These are phyloP conservation scores for Chiloscyllium punctatum DNA, from an alignment of 2,797 vertebrate species.

Conservation along the genomic window DNA sequence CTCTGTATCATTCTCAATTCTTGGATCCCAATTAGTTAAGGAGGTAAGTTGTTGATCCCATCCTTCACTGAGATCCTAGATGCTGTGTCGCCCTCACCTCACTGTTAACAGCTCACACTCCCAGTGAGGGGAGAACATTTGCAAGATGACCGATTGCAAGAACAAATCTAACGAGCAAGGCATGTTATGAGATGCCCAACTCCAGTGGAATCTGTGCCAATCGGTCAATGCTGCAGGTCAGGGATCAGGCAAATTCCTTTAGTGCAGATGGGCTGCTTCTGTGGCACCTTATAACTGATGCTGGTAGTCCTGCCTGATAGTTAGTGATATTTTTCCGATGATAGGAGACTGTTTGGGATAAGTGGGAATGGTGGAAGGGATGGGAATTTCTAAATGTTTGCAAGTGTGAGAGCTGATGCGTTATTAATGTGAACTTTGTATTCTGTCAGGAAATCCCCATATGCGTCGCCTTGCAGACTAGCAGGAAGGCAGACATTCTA, in stretches of 20 bases:
- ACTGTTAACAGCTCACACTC: neutral
- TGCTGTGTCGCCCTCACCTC: neutral
- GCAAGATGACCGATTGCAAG: neutral
- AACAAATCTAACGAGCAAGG: neutral
- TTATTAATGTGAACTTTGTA: slow-evolving; percentile 33
- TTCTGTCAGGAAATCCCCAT: slow-evolving; percentile 60
- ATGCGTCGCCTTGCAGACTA: slow-evolving; percentile 69
- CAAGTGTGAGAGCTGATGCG: neutral
- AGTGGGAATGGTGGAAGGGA: neutral
- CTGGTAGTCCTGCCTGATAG: too few species aligned
- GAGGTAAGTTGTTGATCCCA: neutral
- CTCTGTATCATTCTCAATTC: neutral
- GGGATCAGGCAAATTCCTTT: neutral
- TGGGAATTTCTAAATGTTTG: neutral
- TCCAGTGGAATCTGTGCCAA: neutral
- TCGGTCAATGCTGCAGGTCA: neutral
- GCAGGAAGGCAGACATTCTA: slow-evolving; percentile 81
- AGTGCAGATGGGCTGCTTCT: neutral
- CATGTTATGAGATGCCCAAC: neutral
- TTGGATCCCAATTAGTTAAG: neutral
- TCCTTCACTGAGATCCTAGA: neutral
- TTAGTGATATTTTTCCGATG: neutral
- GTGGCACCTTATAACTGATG: neutral
- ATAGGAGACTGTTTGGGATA: neutral
- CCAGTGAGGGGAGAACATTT: neutral